phyloP scores from a whole-genome alignment of 2,888 invertebrate genomes.

The Abscondita cerata region DNA sequence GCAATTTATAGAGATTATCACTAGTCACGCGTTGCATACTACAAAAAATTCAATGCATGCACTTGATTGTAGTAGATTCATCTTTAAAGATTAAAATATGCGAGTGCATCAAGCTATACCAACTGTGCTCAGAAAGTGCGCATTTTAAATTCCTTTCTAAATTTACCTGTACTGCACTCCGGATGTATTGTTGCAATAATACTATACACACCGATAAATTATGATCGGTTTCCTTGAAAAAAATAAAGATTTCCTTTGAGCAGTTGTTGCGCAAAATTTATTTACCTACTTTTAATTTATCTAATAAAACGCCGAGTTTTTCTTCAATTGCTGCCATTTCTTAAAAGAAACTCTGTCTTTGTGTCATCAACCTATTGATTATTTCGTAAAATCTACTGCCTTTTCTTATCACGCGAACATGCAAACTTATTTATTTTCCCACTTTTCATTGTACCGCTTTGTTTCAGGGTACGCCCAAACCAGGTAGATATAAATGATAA shows the following conservation, averaged over 20 bases:
- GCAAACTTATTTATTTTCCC: constrained; percentile 21
- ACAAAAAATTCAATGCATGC: no score
- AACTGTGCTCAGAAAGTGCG: neutral
- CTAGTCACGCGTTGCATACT: no score
- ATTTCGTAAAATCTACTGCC: constrained; percentile 39
- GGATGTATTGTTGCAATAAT: constrained; percentile 41
- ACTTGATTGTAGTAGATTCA: no score
- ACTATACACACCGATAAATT: constrained; percentile 43
- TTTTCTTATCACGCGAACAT: constrained; percentile 38
- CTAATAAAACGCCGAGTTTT: constrained; percentile 41
- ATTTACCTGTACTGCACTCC: constrained; percentile 22
- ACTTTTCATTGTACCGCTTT: constrained; percentile 1
- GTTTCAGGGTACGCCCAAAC: no score
- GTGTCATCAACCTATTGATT: constrained; percentile 46
- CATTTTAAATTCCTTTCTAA: neutral
- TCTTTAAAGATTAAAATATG: no score
- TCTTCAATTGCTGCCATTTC: constrained; percentile 40
- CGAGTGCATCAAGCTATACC: no score
- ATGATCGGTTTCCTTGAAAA: constrained; percentile 43
- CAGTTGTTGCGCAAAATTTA: neutral
- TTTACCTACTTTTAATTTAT: constrained; percentile 42
- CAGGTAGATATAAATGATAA: no score
- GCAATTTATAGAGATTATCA: no score
- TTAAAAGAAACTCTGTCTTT: constrained; percentile 37
- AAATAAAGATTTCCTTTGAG: constrained; percentile 12